Percentiles rank a stretch among this genome's conserved stretches.
These are phyloP conservation scores for Caenorhabditis briggsae DNA, from an alignment of 1,140 invertebrate genomes.

Conservation along the genomic window DNA sequence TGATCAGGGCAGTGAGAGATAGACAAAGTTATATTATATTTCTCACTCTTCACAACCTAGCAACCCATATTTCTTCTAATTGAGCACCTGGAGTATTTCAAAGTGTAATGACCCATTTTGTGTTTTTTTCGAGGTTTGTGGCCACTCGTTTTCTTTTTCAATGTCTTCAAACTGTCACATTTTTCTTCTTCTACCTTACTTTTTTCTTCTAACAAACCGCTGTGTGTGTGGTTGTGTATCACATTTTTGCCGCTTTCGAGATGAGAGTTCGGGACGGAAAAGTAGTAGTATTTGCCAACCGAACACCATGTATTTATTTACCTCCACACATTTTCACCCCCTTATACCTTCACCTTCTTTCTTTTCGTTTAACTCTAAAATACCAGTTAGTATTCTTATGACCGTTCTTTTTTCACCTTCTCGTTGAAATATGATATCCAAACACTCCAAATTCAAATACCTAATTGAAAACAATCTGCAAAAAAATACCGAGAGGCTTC, in stretches of 20 bases:
- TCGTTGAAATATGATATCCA: not conserved
- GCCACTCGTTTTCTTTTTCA: constrained; percentile 31
- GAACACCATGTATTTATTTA: constrained; percentile 54
- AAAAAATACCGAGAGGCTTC: no score
- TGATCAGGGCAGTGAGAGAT: no score
- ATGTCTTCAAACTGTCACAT: constrained; percentile 36
- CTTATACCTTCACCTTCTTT: not conserved
- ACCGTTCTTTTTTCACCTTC: not conserved
- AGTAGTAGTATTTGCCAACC: constrained; percentile 56
- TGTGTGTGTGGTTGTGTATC: constrained; percentile 30
- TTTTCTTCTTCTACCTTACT: constrained; percentile 5
- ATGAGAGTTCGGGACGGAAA: constrained; percentile 47
- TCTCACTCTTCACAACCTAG: no score
- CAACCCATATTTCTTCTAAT: no score
- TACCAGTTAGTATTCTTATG: not conserved
- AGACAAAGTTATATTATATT: no score
- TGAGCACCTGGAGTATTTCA: not conserved
- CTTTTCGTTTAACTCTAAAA: constrained; percentile 4
- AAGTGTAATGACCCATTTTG: no score
- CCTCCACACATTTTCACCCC: constrained; percentile 9
- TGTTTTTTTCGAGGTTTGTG: not conserved
- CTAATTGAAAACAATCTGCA: no score
- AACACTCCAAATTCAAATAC: no score
- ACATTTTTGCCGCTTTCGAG: constrained; percentile 33
- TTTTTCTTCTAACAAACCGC: constrained; percentile 30